Base-by-base conservation (phyloP, 2,888 invertebrate species). In the Meteorus colon region DNA sequence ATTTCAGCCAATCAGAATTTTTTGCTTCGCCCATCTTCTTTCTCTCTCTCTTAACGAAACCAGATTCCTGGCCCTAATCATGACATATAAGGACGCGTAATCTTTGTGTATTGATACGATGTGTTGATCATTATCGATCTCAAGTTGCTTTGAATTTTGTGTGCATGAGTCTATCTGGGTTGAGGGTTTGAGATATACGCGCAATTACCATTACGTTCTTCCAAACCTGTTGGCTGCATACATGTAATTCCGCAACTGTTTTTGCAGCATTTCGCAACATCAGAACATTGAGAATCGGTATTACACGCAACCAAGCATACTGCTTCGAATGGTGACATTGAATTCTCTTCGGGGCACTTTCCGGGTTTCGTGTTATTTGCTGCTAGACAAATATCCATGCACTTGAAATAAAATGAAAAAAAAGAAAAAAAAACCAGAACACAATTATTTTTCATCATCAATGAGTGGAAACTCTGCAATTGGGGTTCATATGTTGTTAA, bases 201-300 rank as follows among this genome's bases (percentile, higher is more conserved):
- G 2, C n/a, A 37, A 88, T 90, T 85, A 94, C 93, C 93, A 90
- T 92, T 86, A 86, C 92, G 84, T 81, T 91, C 90, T 81, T 92
- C 86, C 76, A 95, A 89, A 75, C 93, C 93, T 6, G 91, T 83
- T 0, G 95, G 93, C 41, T 92, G 91, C 84, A 93, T 93, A 86
- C 95, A 95, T 29, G 93, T 92, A 27, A 93, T 91, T 0, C 95
- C 95, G 82, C 95, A 95, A 31, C 91, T 90, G 78, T 93, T 92
- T 51, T 90, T 91, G 83, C 95, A 95, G 86, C 95, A 95, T 80
- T 94, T 92, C 77, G 93, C 92, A 1, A 92, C 91, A 78, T 93
- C 94, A 12, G 93, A 92, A 85, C 95, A 95, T 82, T 95, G 93
- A 0, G 92, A 91, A 84, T 95, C 95, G n/a, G 90, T 86, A 77